Conservation (phyloP, 2,113 vertebrate genomes). For the Hydrochoerus hydrochaeris region DNA sequence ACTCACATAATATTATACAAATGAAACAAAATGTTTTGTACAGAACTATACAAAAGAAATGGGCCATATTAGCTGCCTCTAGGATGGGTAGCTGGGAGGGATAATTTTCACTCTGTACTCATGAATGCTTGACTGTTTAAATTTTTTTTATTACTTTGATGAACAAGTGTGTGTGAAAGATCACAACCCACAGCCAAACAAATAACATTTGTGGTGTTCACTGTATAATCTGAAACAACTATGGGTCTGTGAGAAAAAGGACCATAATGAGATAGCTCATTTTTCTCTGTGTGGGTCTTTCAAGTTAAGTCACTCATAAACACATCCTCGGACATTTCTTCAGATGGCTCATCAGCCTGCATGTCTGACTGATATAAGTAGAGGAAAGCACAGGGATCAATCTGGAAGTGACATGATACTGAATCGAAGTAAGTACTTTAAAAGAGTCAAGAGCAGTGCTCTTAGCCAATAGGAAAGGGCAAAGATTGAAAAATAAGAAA, state of each 20-base stretch:
- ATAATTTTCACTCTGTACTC: neutral
- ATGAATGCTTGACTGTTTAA: neutral
- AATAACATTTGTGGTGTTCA: neutral
- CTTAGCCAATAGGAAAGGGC: neutral
- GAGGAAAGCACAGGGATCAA: neutral
- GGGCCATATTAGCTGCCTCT: neutral
- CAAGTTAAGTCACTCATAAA: neutral
- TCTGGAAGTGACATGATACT: neutral
- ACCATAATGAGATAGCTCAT: neutral
- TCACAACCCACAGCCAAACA: neutral
- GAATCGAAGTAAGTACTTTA: neutral
- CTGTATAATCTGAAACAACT: neutral
- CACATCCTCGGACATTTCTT: neutral
- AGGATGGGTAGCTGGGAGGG: neutral
- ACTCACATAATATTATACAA: neutral
- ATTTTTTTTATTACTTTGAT: slow-evolving; percentile 17
- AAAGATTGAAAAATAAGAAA: neutral
- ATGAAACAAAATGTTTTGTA: neutral
- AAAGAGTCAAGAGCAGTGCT: neutral
- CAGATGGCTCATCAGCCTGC: neutral
- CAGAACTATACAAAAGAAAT: slow-evolving; percentile 44
- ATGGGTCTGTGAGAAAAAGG: neutral
- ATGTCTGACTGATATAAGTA: neutral
- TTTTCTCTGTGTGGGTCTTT: neutral
- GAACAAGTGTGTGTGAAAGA: neutral